phyloP scores from a whole-genome alignment of 2,888 invertebrate genomes.

The Drosophila hamatofila region DNA sequence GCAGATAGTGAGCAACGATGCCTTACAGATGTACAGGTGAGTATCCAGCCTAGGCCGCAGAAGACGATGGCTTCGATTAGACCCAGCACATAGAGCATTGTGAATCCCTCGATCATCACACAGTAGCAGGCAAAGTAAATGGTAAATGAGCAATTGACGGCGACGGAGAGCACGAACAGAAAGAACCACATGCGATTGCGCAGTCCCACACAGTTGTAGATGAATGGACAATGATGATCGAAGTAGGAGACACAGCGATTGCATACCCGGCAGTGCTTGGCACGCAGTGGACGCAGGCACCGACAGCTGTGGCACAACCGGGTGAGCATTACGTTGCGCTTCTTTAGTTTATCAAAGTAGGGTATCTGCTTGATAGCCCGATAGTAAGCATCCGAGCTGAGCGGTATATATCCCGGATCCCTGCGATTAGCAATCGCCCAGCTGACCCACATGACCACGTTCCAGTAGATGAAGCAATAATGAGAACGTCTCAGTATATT shows the following conservation, averaged over 20 bases:
- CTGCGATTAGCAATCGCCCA: slow-evolving; percentile 95
- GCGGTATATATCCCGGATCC: slow-evolving; percentile 95
- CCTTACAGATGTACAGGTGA: slow-evolving; percentile 94
- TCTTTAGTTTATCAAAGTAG: slow-evolving; percentile 96
- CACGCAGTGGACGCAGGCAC: slow-evolving; percentile 93
- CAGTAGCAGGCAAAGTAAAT: slow-evolving; percentile 95
- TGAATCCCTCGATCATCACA: slow-evolving; percentile 93
- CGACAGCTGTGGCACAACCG: slow-evolving; percentile 96
- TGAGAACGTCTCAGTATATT: slow-evolving; percentile 93
- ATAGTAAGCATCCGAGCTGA: slow-evolving; percentile 95
- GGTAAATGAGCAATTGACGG: slow-evolving; percentile 94
- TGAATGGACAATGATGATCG: slow-evolving; percentile 98
- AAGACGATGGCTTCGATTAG: slow-evolving; percentile 93
- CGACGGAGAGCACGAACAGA: slow-evolving; percentile 94
- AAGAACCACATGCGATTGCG: slow-evolving; percentile 97
- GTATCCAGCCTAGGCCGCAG: slow-evolving; percentile 94
- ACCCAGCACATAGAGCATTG: slow-evolving; percentile 93
- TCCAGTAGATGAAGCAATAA: slow-evolving; percentile 96
- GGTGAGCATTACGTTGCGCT: slow-evolving; percentile 92
- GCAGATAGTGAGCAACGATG: neutral
- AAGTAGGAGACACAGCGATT: slow-evolving; percentile 95
- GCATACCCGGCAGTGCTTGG: slow-evolving; percentile 96
- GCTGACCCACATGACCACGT: slow-evolving; percentile 96
- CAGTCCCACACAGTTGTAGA: slow-evolving; percentile 97
- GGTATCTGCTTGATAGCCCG: slow-evolving; percentile 96